Base-by-base conservation (phyloP, 2,888 invertebrate species). In the Hydrotaea cyrtoneurina region DNA sequence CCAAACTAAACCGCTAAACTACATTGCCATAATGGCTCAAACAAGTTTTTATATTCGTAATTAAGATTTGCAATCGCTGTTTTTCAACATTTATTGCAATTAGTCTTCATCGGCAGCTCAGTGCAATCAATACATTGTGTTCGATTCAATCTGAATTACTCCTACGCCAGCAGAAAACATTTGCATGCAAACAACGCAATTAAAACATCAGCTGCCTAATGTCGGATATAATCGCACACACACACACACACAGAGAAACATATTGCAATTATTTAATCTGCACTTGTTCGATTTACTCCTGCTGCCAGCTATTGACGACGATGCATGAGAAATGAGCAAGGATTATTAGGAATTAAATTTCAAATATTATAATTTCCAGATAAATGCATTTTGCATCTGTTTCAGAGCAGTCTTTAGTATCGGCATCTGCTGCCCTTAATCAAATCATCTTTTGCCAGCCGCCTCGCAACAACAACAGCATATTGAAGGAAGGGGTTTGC, bases 311-410 rank as follows among this genome's bases (percentile, higher is more conserved):
- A 50, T n/a, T n/a, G 50, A 50, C 17, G 55, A 19, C 11, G 13
- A 26, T 19, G 26, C 21, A 59, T 13, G 0, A 4, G 59, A 23
- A 17, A 62, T 26, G 19, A n/a, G 13, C 50, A 36, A n/a, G 26
- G 36, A 59, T 59, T 59, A 59, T 59, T 31, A 15, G 10, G 62
- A 62, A 31, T 62, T 31, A 62, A 62, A 19, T 62, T 62, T 31
- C 23, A 62, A 62, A 62, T 26, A 62, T 26, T n/a, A 62, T 31
- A 62, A 62, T 19, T 62, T 62, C 62, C 62, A 62, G 31, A 62
- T 62, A 62, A 62, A 62, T 62, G 62, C 31, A 31, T 36, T 62
- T 62, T 62, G 36, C 17, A 62, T 62, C 62, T 62, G 62, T 62
- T 62, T 62, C 8, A n/a, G 26, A 15, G n/a, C n/a, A n/a, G 36